Conservation (phyloP, 2,113 vertebrate species). For the Chaetorhynchus papuensis region DNA sequence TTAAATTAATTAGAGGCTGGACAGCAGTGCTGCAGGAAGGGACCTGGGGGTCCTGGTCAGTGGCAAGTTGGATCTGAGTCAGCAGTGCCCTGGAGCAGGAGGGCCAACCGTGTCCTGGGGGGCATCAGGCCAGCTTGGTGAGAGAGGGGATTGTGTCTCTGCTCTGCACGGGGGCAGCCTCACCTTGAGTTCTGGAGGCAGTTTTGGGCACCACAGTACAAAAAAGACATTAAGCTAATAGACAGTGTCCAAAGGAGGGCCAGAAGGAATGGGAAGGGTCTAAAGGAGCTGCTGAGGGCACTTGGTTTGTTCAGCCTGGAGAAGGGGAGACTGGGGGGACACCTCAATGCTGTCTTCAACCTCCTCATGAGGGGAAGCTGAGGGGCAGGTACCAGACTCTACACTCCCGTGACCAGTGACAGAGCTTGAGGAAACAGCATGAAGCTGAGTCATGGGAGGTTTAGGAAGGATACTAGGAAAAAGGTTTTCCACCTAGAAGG, state of each 20-base stretch:
- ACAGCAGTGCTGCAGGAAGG: not conserved
- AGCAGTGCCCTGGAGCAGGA: not conserved
- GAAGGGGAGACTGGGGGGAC: not conserved
- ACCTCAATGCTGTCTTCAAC: not conserved
- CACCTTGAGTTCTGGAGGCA: not conserved
- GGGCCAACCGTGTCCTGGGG: not conserved
- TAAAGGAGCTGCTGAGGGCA: not conserved
- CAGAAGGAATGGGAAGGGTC: not conserved
- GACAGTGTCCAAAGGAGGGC: not conserved
- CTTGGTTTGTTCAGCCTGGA: not conserved
- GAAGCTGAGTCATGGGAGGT: not conserved
- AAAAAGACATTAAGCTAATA: not conserved
- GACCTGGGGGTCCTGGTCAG: not conserved
- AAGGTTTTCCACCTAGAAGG: not conserved
- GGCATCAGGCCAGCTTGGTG: accelerated
- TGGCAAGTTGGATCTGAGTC: not conserved
- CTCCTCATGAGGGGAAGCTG: not conserved
- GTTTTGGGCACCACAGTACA: not conserved
- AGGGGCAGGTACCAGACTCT: not conserved
- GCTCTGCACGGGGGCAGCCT: not conserved
- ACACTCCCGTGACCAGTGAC: not conserved
- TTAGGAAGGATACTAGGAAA: not conserved
- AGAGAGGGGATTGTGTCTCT: not conserved
- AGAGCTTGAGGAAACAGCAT: not conserved
- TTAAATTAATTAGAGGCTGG: not conserved